phyloP scores from a whole-genome alignment of 1,140 invertebrate genomes.

The Ridgeia piscesae region DNA sequence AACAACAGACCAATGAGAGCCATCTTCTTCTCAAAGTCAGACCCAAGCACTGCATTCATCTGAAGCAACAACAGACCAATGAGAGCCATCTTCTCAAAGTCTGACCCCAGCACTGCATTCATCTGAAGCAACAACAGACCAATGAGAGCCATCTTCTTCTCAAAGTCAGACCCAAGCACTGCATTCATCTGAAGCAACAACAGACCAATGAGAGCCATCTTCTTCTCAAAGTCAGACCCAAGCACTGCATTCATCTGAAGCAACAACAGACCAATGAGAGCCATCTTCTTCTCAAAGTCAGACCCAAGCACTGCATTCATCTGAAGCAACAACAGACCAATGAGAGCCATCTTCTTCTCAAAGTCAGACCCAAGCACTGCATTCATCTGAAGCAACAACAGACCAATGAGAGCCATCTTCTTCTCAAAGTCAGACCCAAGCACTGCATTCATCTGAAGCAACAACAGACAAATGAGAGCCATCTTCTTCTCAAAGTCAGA shows the following conservation, averaged over 20 bases:
- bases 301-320: constrained; percentile 49
- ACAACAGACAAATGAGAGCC: constrained; percentile 48
- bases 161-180: constrained; percentile 48
- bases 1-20: constrained; percentile 47
- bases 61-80: constrained; percentile 47
- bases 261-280: constrained; percentile 46
- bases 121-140: constrained; percentile 49
- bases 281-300: constrained; percentile 56
- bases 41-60: constrained; percentile 51
- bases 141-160: constrained; percentile 55
- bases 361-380: constrained; percentile 49
- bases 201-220: constrained; percentile 53
- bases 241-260: constrained; percentile 52
- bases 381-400: constrained; percentile 51
- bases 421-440: constrained; percentile 52
- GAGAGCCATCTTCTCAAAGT: constrained; percentile 55
- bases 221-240: constrained; percentile 52
- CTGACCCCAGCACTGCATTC: constrained; percentile 47
- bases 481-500: constrained; percentile 55
- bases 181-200: constrained; percentile 51
- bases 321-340: constrained; percentile 48
- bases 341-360: constrained; percentile 54
- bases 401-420: constrained; percentile 53
- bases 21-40: constrained; percentile 55
- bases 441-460: constrained; percentile 50